These are phyloP conservation scores for Drosophila emarginata DNA, from an alignment of 2,888 invertebrate species.

Conservation along the genomic window DNA sequence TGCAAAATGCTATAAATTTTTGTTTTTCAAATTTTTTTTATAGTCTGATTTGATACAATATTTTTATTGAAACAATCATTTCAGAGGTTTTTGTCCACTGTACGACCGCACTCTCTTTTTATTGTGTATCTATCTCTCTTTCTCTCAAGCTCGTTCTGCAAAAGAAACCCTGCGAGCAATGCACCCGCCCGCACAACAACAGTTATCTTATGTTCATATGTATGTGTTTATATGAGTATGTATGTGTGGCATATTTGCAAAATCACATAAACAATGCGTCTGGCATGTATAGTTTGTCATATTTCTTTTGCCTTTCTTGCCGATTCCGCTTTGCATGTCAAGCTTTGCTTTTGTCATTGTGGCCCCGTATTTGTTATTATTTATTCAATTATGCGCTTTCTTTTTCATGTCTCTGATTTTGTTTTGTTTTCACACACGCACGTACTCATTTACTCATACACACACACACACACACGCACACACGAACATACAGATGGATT, in stretches of 20 bases:
- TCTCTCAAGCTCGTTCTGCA: slow-evolving; percentile 4
- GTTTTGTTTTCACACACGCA: slow-evolving; percentile 65
- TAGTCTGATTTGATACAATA: too few species aligned
- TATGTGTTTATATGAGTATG: background rate
- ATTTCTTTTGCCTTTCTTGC: slow-evolving; percentile 33
- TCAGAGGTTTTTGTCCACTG: background rate
- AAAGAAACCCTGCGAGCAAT: slow-evolving; percentile 36
- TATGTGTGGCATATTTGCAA: slow-evolving; percentile 43
- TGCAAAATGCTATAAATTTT: too few species aligned
- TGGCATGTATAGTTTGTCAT: slow-evolving; percentile 45
- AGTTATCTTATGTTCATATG: slow-evolving; percentile 29
- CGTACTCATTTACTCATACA: slow-evolving; percentile 32
- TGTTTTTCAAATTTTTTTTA: too few species aligned
- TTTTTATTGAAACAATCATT: background rate
- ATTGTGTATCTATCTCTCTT: slow-evolving; percentile 12
- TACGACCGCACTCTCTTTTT: background rate
- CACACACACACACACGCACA: slow-evolving; percentile 25
- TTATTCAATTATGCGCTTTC: slow-evolving; percentile 75
- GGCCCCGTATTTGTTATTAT: slow-evolving; percentile 67
- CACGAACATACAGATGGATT: slow-evolving; percentile 20
- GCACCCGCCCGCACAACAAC: slow-evolving; percentile 47
- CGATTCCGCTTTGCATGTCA: slow-evolving; percentile 31
- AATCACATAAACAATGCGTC: slow-evolving; percentile 67
- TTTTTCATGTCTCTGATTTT: slow-evolving; percentile 61
- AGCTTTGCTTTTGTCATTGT: slow-evolving; percentile 57